Percentiles rank a stretch among this genome's conserved stretches.
Evolutionary conservation across 2,797 vertebrate species (phyloP).

Genomic region (Urophycis tenuis): DNA sequence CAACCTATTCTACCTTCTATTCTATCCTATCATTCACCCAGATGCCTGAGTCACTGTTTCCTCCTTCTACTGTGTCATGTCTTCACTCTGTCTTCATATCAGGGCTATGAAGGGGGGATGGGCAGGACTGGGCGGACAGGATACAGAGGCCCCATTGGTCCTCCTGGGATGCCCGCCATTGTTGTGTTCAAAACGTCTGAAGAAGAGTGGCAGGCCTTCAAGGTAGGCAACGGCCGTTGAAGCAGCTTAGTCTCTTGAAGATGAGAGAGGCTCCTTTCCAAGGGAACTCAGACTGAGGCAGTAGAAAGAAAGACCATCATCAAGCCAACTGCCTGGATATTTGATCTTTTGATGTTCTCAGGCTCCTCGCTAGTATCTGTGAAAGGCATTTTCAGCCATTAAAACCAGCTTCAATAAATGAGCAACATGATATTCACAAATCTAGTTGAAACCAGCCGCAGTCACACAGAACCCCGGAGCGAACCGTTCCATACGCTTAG

Average conservation of each 20-base stretch:
- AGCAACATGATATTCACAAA: background rate
- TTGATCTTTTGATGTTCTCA: background rate
- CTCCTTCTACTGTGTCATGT: background rate
- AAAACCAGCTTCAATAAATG: background rate
- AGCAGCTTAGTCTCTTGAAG: background rate
- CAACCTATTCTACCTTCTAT: no score
- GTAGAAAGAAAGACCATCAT: background rate
- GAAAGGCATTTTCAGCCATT: background rate
- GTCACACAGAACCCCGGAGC: background rate
- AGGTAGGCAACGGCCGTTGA: slow-evolving; percentile 44
- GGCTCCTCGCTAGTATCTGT: background rate
- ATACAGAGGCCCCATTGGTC: slow-evolving; percentile 62
- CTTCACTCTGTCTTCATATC: slow-evolving; percentile 17
- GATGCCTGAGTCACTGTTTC: background rate
- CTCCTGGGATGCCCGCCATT: slow-evolving; percentile 69
- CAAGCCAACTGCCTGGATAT: background rate
- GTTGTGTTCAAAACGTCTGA: slow-evolving; percentile 68
- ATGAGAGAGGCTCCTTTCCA: background rate
- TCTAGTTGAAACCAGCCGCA: background rate
- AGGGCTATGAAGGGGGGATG: slow-evolving; percentile 71
- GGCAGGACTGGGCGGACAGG: slow-evolving; percentile 67
- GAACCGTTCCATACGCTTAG: background rate
- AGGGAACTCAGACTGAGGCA: background rate
- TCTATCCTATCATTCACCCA: background rate
- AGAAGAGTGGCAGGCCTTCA: slow-evolving; percentile 71